phyloP scores from a whole-genome alignment of 1,140 invertebrate genomes.

The Caenorhabditis brenneri region DNA sequence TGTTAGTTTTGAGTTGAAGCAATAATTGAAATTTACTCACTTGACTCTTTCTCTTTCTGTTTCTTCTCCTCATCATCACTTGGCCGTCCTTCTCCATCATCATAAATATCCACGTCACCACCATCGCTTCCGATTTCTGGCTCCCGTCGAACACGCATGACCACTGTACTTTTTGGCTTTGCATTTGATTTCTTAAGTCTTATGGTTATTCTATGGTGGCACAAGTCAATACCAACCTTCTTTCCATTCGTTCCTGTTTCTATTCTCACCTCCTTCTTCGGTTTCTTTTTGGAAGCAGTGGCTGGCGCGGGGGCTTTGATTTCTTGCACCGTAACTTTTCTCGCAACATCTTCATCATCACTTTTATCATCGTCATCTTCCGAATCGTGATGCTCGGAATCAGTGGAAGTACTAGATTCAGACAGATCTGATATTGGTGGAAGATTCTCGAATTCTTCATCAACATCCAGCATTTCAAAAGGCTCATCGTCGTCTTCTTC shows the following conservation, averaged over 20 bases:
- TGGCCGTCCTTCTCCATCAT: slow-evolving; percentile 16
- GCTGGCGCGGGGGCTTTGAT: neutral
- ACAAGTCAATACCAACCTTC: neutral
- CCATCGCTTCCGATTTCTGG: neutral
- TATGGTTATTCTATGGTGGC: neutral
- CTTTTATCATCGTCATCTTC: neutral
- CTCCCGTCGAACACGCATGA: neutral
- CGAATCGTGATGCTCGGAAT: neutral
- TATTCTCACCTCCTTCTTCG: slow-evolving; percentile 3
- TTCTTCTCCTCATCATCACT: slow-evolving; percentile 6
- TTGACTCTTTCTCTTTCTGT: neutral
- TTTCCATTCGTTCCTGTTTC: neutral
- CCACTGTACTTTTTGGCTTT: neutral
- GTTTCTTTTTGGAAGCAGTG: neutral
- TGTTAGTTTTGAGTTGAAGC: neutral
- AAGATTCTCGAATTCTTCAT: slow-evolving; percentile 36
- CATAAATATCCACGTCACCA: slow-evolving; percentile 16
- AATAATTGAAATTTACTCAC: neutral
- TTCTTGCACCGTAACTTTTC: slow-evolving; percentile 1
- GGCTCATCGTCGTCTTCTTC: neutral
- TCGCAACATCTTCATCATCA: neutral
- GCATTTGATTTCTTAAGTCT: neutral
- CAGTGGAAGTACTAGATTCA: neutral
- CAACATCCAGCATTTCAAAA: slow-evolving; percentile 4
- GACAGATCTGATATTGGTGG: slow-evolving; percentile 15